Evolutionary conservation across 2,113 vertebrate genomes (phyloP).

Genomic region (Hemicordylus capensis): DNA sequence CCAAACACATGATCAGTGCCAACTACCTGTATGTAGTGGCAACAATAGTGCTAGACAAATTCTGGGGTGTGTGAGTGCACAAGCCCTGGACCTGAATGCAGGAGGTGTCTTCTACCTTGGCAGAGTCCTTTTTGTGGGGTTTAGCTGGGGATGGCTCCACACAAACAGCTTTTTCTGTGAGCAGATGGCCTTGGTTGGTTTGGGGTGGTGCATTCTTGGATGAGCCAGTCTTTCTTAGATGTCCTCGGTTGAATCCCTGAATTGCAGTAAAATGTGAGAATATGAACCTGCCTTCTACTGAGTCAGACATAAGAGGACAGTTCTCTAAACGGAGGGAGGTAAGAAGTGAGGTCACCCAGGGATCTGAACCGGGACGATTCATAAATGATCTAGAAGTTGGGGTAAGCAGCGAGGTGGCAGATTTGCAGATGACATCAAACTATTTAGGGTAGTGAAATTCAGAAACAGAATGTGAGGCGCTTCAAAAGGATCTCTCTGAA

Average conservation of each 20-base stretch:
- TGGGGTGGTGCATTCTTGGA: not conserved
- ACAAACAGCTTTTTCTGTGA: no score
- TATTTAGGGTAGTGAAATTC: no score
- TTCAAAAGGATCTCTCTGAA: no score
- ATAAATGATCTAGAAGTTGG: no score
- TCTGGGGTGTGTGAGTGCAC: not conserved
- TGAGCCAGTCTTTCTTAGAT: not conserved
- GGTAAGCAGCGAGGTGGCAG: no score
- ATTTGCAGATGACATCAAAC: no score
- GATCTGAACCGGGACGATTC: no score
- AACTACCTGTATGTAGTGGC: not conserved
- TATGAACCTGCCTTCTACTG: no score
- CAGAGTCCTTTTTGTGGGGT: not conserved
- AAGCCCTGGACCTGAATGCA: not conserved
- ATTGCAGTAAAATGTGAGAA: not conserved
- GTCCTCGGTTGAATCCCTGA: accelerated
- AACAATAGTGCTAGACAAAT: not conserved
- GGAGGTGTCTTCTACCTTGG: not conserved
- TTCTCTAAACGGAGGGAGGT: no score
- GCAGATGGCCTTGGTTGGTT: not conserved
- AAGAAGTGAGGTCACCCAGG: no score
- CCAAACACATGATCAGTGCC: not conserved
- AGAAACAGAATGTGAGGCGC: no score
- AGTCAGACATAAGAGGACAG: no score
- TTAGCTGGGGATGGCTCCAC: not conserved